Percentiles rank a stretch among this genome's conserved stretches.
phyloP scores from a whole-genome alignment of 2,888 invertebrate species.

The Papilio protenor region DNA sequence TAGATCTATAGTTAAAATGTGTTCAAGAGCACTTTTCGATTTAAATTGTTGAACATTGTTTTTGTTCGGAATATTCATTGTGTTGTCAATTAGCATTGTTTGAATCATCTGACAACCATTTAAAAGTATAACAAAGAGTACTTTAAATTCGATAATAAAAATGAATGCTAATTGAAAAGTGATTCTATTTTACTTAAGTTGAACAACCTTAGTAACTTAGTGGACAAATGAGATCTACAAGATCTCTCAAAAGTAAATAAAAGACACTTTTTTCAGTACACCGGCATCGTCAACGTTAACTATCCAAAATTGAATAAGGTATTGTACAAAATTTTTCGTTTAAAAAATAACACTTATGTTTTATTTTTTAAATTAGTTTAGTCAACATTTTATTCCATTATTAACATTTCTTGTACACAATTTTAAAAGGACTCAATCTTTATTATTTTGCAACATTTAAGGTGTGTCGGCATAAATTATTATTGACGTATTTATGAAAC shows the following conservation, averaged over 20 bases:
- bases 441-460: background rate
- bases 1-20: background rate
- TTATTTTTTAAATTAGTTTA: background rate
- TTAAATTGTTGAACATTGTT: background rate
- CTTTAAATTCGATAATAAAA: slow-evolving; percentile 12
- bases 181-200: background rate
- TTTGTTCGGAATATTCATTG: slow-evolving; percentile 10
- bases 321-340: too few species aligned
- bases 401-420: background rate
- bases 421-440: background rate
- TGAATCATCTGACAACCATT: slow-evolving; percentile 13
- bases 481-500: slow-evolving; percentile 17
- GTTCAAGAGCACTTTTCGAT: background rate
- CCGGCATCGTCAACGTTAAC: background rate
- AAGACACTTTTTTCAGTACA: background rate
- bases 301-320: background rate
- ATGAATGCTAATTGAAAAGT: slow-evolving; percentile 20
- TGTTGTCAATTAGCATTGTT: slow-evolving; percentile 11
- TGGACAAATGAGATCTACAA: background rate
- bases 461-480: slow-evolving; percentile 6
- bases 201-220: background rate
- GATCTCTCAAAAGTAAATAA: background rate
- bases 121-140: slow-evolving; percentile 23
- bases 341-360: too few species aligned
- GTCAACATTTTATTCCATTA: background rate